phyloP scores from a whole-genome alignment of 2,888 invertebrate genomes.

The Coenonympha glycerion region DNA sequence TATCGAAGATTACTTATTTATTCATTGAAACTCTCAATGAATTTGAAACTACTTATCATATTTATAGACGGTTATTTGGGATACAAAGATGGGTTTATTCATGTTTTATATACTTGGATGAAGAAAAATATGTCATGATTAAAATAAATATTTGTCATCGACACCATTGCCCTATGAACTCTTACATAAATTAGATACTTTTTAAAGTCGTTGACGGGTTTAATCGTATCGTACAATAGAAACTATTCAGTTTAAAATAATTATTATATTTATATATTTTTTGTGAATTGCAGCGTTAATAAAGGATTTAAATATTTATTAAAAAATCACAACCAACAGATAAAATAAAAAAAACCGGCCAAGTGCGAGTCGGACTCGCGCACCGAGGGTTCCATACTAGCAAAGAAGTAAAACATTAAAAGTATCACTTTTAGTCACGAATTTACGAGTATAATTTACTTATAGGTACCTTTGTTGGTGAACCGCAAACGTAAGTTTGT shows the following conservation, averaged over 20 bases:
- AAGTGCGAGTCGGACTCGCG: no score
- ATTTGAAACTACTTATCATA: neutral
- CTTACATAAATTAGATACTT: neutral
- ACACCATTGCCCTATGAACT: neutral
- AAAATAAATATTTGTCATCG: slow-evolving; percentile 11
- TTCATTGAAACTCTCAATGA: no score
- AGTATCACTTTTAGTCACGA: no score
- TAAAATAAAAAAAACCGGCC: no score
- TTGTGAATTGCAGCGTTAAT: neutral
- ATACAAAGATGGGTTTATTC: neutral
- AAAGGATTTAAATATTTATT: slow-evolving; percentile 2
- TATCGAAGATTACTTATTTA: neutral
- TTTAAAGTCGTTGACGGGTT: neutral
- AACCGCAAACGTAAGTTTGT: no score
- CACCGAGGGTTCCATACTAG: no score
- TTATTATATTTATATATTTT: no score
- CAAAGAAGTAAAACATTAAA: no score
- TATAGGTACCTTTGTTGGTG: no score
- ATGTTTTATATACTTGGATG: neutral
- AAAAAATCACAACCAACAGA: no score
- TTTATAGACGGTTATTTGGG: neutral
- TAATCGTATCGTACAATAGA: neutral
- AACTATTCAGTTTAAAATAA: neutral
- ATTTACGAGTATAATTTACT: no score
- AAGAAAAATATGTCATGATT: neutral